phyloP scores from a whole-genome alignment of 1,140 invertebrate genomes.

The Harpegnathos saltator region DNA sequence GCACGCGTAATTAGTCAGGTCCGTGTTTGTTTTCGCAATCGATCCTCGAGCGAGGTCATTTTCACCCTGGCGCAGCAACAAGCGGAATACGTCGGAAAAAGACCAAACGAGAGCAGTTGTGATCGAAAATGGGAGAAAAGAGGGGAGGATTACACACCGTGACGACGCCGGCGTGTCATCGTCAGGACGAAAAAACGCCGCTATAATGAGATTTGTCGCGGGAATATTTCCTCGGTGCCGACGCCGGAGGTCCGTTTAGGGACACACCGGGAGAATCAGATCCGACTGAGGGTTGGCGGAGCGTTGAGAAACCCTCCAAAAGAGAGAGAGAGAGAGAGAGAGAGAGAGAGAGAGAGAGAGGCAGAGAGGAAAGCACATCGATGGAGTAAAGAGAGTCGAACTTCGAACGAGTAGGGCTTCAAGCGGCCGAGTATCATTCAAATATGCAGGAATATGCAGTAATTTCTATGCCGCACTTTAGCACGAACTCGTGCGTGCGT shows the following conservation, averaged over 20 bases:
- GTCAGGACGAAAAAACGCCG: constrained; percentile 78
- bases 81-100: background rate
- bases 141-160: constrained; percentile 48
- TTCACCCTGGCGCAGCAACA: constrained; percentile 25
- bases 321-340: constrained; percentile 54
- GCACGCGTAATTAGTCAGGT: constrained; percentile 29
- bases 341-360: constrained; percentile 38
- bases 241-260: background rate
- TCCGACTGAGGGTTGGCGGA: background rate
- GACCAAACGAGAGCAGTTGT: no score
- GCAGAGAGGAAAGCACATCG: constrained; percentile 39
- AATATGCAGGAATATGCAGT: constrained; percentile 81
- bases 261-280: background rate
- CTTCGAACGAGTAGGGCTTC: constrained; percentile 47
- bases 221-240: constrained; percentile 75
- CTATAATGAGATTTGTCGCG: constrained; percentile 82
- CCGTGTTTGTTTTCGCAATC: constrained; percentile 5
- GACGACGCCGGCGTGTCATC: constrained; percentile 65
- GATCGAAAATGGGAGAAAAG: background rate
- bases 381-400: constrained; percentile 63
- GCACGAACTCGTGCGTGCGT: constrained; percentile 69
- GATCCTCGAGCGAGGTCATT: constrained; percentile 32
- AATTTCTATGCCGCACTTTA: constrained; percentile 77
- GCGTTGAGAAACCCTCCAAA: constrained; percentile 59
- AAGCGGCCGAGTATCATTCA: constrained; percentile 73